These are phyloP conservation scores for Drosophila tripunctata DNA, from an alignment of 2,888 invertebrate genomes.

Conservation along the genomic window DNA sequence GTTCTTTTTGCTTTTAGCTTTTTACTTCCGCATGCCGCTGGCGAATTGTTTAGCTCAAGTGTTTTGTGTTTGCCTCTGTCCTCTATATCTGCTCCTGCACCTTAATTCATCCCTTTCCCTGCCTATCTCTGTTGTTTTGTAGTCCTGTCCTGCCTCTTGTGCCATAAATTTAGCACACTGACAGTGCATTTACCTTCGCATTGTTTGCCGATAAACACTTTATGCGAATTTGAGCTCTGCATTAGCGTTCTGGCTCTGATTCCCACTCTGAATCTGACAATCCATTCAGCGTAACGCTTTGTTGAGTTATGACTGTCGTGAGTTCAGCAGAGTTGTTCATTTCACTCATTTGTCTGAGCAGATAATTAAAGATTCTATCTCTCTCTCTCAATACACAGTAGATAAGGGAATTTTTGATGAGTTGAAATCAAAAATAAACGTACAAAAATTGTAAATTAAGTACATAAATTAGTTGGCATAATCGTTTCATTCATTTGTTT, in stretches of 20 bases:
- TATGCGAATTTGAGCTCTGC: conserved; percentile 50
- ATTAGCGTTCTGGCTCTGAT: conserved; percentile 27
- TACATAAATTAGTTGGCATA: conserved; percentile 3
- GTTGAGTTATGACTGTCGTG: background rate
- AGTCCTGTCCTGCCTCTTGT: conserved; percentile 37
- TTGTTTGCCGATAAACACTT: conserved; percentile 62
- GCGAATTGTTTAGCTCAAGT: conserved; percentile 59
- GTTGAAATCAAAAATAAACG: background rate
- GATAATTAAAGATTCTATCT: background rate
- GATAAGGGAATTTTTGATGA: background rate
- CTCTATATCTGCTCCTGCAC: conserved; percentile 8
- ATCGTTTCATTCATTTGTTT: conserved; percentile 8
- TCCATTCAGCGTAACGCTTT: conserved; percentile 14
- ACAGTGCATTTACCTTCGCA: conserved; percentile 63
- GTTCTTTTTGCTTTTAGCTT: conserved; percentile 45
- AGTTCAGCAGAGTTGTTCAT: background rate
- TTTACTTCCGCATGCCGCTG: conserved; percentile 49
- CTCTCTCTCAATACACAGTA: background rate
- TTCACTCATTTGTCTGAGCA: background rate
- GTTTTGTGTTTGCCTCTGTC: conserved; percentile 43
- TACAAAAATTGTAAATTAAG: conserved; percentile 3
- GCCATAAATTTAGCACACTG: conserved; percentile 72
- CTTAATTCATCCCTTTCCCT: background rate
- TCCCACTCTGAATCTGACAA: conserved; percentile 3
- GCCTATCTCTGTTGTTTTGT: conserved; percentile 1